Evolutionary conservation across 2,797 vertebrate genomes (phyloP), one percentile per base, ranked within the genome.

Genomic region (Eospalax fontanierii): DNA sequence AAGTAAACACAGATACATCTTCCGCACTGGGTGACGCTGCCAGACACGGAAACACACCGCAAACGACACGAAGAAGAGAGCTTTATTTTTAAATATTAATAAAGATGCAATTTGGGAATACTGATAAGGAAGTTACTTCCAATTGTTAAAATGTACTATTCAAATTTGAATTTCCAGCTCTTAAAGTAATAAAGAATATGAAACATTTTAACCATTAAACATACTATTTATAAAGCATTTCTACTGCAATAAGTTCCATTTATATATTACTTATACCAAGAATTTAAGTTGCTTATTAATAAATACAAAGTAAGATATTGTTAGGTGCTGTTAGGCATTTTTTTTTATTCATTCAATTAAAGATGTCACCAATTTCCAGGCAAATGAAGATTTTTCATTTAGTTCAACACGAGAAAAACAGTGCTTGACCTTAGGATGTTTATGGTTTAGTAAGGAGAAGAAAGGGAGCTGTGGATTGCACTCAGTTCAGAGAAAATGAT

Each of bases 71-170:
- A 93, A 74, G 50, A 70, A 95, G 43, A 66, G 74, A 40, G 63
- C 57, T 94, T 87, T 74, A 96, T 78, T 80, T 66, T 74, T 30
- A 90, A 66, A 73, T 85, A 89, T 50, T 59, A 93, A 92, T 84
- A 90, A 71, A 88, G 46, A 6, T 46, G 6, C 40, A 71, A 59
- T 85, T 91, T 66, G 35, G 43, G 91, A 95, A 73, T 82, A 87
- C 3, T 59, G 11, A 19, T 7, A 71, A 82, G 50, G 50, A 75
- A 89, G 59, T 89, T 82, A 81, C 35, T 93, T 87, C 50, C 40
- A 87, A 28, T 68, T n/a, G n/a, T 28, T 35, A 28, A 9, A 28
- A 12, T 7, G 22, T 71, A 89, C 80, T 71, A 85, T 74, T 91
- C 65, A 68, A 76, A 91, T 92, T 38, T 43, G 26, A 93, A 86